Conservation (phyloP, 2,113 vertebrate genomes). For the Anarhynchus alexandrinus region DNA sequence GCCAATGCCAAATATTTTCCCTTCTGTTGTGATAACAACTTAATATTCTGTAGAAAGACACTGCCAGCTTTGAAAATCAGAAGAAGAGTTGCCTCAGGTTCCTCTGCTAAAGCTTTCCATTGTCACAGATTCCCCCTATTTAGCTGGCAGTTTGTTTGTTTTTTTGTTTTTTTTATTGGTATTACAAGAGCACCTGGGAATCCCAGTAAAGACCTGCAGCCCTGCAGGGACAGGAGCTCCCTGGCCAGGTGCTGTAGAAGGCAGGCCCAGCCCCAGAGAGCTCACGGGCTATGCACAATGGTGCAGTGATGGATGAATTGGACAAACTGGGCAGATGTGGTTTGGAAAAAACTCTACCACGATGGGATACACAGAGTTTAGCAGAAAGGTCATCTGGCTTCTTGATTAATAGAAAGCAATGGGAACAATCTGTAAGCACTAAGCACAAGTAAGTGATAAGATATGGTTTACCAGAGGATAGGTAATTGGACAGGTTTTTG, state of each 20-base stretch:
- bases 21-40: background rate
- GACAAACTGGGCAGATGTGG: background rate
- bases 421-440: background rate
- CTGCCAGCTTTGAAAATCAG: background rate
- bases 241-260: background rate
- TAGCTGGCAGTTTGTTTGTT: background rate
- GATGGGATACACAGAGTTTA: background rate
- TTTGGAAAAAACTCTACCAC: background rate
- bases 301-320: background rate
- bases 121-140: background rate
- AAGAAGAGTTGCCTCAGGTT: background rate
- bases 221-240: background rate
- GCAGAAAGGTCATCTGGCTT: background rate
- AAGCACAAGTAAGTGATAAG: background rate
- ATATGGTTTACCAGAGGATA: background rate
- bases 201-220: background rate
- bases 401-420: background rate
- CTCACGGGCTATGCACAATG: background rate
- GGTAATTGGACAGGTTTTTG: constrained; percentile 38
- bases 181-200: background rate
- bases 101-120: background rate
- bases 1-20: background rate
- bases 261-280: background rate
- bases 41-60: background rate
- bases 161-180: background rate